Evolutionary conservation across 2,888 invertebrate genomes (phyloP).

Genomic region (Lutraria lutraria): DNA sequence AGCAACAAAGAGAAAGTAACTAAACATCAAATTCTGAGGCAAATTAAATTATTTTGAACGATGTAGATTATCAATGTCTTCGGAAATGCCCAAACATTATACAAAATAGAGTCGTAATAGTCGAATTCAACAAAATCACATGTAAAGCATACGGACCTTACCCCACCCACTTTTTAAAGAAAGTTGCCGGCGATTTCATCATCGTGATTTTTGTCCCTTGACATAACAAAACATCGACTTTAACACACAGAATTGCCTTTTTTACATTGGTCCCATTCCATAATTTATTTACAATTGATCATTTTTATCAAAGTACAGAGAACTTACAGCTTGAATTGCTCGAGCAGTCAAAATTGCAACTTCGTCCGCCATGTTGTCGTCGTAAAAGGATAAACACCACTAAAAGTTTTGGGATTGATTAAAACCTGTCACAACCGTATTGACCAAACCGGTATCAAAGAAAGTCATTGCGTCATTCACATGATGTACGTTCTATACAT

Average conservation of each 20-base stretch:
- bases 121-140: not conserved
- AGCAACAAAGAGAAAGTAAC: too few species aligned
- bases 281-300: not conserved
- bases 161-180: constrained; percentile 45
- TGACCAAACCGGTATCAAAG: too few species aligned
- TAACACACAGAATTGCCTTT: not conserved
- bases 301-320: not conserved
- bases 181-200: constrained; percentile 37
- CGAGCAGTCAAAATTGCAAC: constrained; percentile 73
- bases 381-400: constrained; percentile 8
- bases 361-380: constrained; percentile 70
- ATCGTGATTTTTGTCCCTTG: not conserved
- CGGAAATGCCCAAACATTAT: too few species aligned
- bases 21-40: too few species aligned
- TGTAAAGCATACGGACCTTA: not conserved
- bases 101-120: not conserved
- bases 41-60: too few species aligned
- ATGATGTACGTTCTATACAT: too few species aligned
- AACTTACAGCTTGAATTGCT: constrained; percentile 74
- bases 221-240: not conserved
- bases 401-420: not conserved
- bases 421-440: not conserved
- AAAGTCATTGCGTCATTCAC: too few species aligned
- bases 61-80: too few species aligned
- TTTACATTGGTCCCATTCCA: not conserved